These are phyloP conservation scores for Micrastur ruficollis DNA, from an alignment of 2,797 vertebrate genomes.

Conservation along the genomic window DNA sequence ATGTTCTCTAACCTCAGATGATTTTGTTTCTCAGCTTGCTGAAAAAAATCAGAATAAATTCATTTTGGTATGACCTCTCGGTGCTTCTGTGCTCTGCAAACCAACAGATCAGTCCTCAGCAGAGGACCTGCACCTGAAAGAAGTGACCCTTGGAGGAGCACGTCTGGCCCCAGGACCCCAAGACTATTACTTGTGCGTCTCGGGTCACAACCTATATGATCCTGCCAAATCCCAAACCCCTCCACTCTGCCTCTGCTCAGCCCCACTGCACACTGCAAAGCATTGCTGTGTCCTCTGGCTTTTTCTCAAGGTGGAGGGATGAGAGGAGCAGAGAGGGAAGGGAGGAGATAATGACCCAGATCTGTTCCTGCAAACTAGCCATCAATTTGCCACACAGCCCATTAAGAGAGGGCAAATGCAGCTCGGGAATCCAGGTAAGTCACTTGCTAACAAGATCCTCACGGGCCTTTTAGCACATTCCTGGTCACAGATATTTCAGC, in stretches of 20 bases:
- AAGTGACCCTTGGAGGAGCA: neutral
- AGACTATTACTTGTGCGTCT: accelerated
- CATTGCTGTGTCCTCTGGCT: accelerated
- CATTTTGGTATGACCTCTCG: neutral
- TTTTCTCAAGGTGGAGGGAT: neutral
- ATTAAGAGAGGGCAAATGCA: neutral
- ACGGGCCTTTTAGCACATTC: conserved; percentile 21
- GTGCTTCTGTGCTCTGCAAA: neutral
- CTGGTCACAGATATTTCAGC: conserved; percentile 1
- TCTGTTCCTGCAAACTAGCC: neutral
- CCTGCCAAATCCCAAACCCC: neutral
- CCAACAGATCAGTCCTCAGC: neutral
- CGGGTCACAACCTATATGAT: accelerated
- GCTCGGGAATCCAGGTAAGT: neutral
- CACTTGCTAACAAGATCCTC: conserved; percentile 27
- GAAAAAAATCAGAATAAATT: neutral
- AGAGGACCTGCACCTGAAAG: neutral
- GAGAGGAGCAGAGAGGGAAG: neutral
- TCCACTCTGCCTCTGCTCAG: neutral
- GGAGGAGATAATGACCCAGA: neutral
- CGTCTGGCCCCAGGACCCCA: neutral
- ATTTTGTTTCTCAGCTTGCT: neutral
- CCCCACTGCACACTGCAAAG: accelerated
- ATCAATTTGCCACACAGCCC: neutral
- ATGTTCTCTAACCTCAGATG: accelerated